A percentile compares a stretch with the other conserved stretches of the same genome.
Conservation (phyloP, 2,113 vertebrate species). For the Gallinago paraguaiae region DNA sequence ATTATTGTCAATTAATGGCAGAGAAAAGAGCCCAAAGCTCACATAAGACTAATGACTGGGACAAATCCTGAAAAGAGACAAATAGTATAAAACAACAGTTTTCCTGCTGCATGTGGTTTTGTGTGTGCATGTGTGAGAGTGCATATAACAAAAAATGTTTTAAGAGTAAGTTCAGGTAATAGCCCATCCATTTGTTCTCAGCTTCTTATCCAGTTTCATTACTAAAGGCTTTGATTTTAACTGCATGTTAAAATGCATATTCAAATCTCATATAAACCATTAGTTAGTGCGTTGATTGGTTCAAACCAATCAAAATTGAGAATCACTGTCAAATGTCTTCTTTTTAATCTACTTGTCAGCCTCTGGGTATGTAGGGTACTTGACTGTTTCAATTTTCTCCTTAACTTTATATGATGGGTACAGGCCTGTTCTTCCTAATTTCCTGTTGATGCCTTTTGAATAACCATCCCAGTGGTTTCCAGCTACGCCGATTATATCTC, state of each 20-base stretch:
- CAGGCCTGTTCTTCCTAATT: conserved; percentile 93
- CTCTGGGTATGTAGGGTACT: conserved; percentile 95
- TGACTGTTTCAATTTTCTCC: conserved; percentile 97
- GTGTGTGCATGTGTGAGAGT: conserved; percentile 68
- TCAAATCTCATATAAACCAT: conserved; percentile 48
- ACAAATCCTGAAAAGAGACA: conserved; percentile 68
- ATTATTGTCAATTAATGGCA: conserved; percentile 78
- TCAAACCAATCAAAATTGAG: conserved; percentile 43
- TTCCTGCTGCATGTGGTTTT: conserved; percentile 56
- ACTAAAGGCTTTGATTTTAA: conserved; percentile 60
- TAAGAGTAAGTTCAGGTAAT: conserved; percentile 64
- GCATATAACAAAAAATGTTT: conserved; percentile 67
- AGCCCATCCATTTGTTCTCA: conserved; percentile 62
- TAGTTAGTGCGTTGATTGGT: conserved; percentile 52
- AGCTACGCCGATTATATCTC: conserved; percentile 94
- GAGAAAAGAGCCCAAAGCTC: conserved; percentile 63
- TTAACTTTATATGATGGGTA: conserved; percentile 99
- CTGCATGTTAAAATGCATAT: conserved; percentile 57
- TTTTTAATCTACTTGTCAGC: conserved; percentile 85
- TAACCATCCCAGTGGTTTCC: conserved; percentile 99
- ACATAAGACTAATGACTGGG: conserved; percentile 60
- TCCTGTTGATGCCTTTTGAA: conserved; percentile 98
- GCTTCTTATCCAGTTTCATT: conserved; percentile 53
- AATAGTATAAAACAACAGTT: conserved; percentile 74
- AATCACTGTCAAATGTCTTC: conserved; percentile 25